Evolutionary conservation across 2,888 invertebrate genomes (phyloP).

Genomic region (Reticulitermes lucifugus): DNA sequence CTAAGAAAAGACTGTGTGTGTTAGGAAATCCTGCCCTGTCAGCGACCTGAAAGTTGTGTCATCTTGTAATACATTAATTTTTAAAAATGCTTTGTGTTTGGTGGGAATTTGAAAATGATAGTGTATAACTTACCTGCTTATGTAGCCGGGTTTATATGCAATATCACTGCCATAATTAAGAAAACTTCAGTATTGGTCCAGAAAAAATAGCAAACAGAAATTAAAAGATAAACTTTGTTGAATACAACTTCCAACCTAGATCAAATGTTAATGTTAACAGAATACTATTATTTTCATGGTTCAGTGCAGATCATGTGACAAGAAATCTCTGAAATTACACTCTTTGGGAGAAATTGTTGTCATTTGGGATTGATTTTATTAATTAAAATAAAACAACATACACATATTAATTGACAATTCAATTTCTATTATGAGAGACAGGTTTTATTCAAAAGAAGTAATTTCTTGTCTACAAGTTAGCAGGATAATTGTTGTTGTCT

Average conservation of each 20-base stretch:
- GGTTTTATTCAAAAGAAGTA: background rate
- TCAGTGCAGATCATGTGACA: background rate
- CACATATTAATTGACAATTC: too few species aligned
- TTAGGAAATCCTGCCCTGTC: background rate
- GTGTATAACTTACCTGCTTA: conserved; percentile 26
- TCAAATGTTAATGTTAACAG: background rate
- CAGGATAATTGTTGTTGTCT: background rate
- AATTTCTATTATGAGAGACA: background rate
- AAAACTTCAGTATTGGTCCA: conserved; percentile 37
- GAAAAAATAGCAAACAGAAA: conserved; percentile 30
- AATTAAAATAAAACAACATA: background rate
- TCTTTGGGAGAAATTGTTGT: background rate
- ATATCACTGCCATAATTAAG: conserved; percentile 49
- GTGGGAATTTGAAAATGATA: conserved; percentile 20
- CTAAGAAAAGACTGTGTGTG: too few species aligned
- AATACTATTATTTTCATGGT: background rate
- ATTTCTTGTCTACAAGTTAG: too few species aligned
- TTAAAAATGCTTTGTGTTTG: conserved; percentile 31
- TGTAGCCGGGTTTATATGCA: conserved; percentile 43
- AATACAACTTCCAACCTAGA: conserved; percentile 39
- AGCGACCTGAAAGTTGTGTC: conserved; percentile 21
- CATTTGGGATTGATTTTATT: background rate
- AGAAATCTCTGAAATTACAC: background rate
- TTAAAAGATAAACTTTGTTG: conserved; percentile 22
- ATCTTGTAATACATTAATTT: conserved; percentile 11